These are phyloP conservation scores for Lepeophtheirus nordmannii DNA, from an alignment of 2,888 invertebrate species.

Conservation along the genomic window DNA sequence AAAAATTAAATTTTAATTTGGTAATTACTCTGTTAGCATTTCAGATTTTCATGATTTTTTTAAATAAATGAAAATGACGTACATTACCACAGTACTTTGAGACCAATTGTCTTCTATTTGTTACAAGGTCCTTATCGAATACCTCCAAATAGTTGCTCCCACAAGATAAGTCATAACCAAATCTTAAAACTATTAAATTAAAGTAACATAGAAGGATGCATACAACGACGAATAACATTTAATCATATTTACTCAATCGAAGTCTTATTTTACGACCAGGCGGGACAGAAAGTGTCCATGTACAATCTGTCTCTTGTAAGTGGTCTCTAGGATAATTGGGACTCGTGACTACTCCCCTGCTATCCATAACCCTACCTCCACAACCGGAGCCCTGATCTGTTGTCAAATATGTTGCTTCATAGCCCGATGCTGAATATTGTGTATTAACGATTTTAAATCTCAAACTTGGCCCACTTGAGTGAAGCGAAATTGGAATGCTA, in stretches of 20 bases:
- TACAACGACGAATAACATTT: too few relatives aligned
- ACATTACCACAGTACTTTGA: constrained; percentile 12
- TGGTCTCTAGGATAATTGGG: constrained; percentile 5
- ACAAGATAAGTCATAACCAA: not conserved
- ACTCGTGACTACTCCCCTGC: constrained; percentile 10
- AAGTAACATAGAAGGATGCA: not conserved
- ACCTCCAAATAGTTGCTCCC: constrained; percentile 3
- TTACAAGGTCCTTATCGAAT: not conserved
- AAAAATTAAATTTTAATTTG: not conserved
- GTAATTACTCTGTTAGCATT: not conserved
- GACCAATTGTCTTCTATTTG: not conserved
- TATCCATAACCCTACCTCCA: constrained; percentile 17
- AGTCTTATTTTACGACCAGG: constrained; percentile 4
- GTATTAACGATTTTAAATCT: constrained; percentile 1
- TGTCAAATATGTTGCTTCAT: constrained; percentile 11
- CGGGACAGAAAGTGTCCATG: constrained; percentile 16
- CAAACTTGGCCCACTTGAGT: constrained; percentile 15
- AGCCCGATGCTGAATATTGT: not conserved
- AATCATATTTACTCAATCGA: not conserved
- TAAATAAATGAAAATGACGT: not conserved
- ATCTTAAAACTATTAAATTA: not conserved
- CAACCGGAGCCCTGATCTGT: constrained; percentile 14
- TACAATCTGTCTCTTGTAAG: constrained; percentile 5
- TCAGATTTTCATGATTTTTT: not conserved
- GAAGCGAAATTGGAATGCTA: not conserved